Evolutionary conservation across 2,113 vertebrate species (phyloP), one percentile per base, ranked within the genome.

Genomic region (Hyperopisus bebe): DNA sequence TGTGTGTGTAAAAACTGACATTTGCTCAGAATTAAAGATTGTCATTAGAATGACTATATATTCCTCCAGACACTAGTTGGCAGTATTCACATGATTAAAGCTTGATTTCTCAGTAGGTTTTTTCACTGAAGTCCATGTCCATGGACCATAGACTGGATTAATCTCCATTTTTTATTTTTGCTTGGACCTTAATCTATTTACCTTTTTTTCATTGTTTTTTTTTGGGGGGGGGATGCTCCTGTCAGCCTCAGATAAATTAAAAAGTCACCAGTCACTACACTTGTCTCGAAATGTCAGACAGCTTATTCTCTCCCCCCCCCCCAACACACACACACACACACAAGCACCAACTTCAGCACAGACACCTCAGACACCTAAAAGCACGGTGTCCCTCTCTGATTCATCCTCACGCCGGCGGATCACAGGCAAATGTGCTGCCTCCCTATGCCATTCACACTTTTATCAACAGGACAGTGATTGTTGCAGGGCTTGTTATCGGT

Each of bases 341-440:
- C 17, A 1, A 85, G 86, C 35, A 93, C 93, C 93, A 89, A 90
- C 90, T 83, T 17, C 10, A 13, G 3, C 27, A 3, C 66, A 92
- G 94, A 95, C 95, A 94, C 94, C 86, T 91, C 66, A 92, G 94
- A 95, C 95, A 94, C 94, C 87, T 91, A 86, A 58, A 31, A 46
- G 70, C 35, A 39, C 35, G 6, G 35, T 58, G 70, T 90, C 77
- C 90, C 50, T 91, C 89, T 86, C 88, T 86, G 53, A 66, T 89
- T 62, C 47, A 55, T 88, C 91, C 86, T 89, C 88, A 91, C 62
- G 31, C 47, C 80, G 88, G 88, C 89, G 88, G 39, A 74, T 84
- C 83, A 89, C 90, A 95, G 91, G 90, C 93, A 94, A 94, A 95
- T 95, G 51, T 24, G 58, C 80, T n/a, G 39, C 53, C 21, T 62